Base-by-base conservation (phyloP, 2,888 invertebrate species). In the Euzetes globulus region DNA sequence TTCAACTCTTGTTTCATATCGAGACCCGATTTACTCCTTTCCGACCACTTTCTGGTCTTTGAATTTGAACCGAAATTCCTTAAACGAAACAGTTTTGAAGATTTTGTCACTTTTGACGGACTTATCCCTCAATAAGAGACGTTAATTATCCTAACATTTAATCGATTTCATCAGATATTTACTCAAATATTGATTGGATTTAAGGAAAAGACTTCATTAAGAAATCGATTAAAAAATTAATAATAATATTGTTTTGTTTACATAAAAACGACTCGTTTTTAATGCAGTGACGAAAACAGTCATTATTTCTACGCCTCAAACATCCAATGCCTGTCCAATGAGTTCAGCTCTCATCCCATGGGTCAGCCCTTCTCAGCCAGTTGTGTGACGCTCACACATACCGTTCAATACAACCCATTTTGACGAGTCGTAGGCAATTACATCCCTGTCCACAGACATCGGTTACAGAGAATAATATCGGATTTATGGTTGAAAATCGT, bases 1-100 rank as follows among this genome's bases (percentile, higher is more conserved):
- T 37, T 75, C 33, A 74, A 52, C 29, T 75, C 73, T 9, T 68
- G 75, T 45, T 74, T 75, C 74, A 75, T 75, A 65, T 75, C 72
- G n/a, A 25, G 17, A 27, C 45, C 37, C 13, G 45, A 47, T 55
- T 75, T 58, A n/a, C 22, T 58, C 19, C 25, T 71, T 71, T 70
- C 33, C n/a, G 50, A 41, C 17, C n/a, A 41, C 68, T 73, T 68
- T 19, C 65, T 5, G 9, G 37, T 37, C 65, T 65, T 65, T 29
- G 65, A 65, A 50, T 55, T 9, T 27, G 33, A 33, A 33, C 72
- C 72, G 37, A 72, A 72, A 72, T 72, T 72, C 52, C 72, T 50
- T 72, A 72, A 55, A 3, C 72, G 72, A 72, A 72, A 72, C 72
- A 72, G 72, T 52, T 72, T 72, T 55, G 33, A 6, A 15, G 29